These are phyloP conservation scores for Rotaria socialis DNA, from an alignment of 2,888 invertebrate genomes.

Conservation along the genomic window DNA sequence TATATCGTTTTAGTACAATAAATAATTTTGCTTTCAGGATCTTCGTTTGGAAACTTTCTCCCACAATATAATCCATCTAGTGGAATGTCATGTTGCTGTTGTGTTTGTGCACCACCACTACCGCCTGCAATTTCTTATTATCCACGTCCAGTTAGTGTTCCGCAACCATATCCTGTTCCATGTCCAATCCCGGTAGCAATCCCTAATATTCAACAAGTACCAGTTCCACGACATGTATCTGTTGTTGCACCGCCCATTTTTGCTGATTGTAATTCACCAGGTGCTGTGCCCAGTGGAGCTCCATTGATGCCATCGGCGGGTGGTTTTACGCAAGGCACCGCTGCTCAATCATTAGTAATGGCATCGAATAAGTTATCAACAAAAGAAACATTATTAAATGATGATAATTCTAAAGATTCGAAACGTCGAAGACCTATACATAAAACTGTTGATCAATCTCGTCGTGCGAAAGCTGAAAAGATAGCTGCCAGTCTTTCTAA, in stretches of 20 bases:
- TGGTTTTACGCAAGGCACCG: not conserved
- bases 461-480: not conserved
- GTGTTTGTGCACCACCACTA: not conserved
- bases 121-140: not conserved
- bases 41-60: not conserved
- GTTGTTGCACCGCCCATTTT: not conserved
- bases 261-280: not conserved
- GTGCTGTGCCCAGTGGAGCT: not conserved
- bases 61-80: not conserved
- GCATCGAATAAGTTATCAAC: not conserved
- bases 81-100: not conserved
- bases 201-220: conserved; percentile 3
- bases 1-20: not conserved
- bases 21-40: not conserved
- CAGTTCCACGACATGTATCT: not conserved
- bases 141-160: conserved; percentile 25
- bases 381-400: not conserved
- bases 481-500: not conserved
- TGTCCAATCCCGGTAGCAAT: not conserved
- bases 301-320: not conserved
- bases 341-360: not conserved
- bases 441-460: too few species aligned
- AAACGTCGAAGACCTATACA: not conserved
- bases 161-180: conserved; percentile 34
- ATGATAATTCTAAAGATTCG: not conserved